A percentile compares a stretch with the other conserved stretches of the same genome.
These are phyloP conservation scores for Pogoniulus pusillus DNA, from an alignment of 2,797 vertebrate species.

Conservation along the genomic window DNA sequence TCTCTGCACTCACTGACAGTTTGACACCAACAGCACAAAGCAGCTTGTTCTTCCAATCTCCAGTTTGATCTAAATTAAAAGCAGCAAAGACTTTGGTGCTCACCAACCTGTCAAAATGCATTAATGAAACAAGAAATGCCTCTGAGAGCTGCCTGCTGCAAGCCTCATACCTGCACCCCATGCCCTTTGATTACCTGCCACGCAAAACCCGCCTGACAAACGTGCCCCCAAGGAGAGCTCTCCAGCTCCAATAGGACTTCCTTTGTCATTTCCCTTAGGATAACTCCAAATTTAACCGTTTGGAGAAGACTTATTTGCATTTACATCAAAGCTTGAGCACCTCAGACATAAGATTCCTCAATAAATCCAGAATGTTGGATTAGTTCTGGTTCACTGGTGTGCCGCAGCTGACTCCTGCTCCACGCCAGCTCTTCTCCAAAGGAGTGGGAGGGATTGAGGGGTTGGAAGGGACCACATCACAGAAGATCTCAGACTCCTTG, in stretches of 20 bases:
- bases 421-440: neutral
- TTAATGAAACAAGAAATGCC: slow-evolving; percentile 49
- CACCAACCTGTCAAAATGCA: slow-evolving; percentile 38
- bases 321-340: neutral
- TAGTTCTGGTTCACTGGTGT: neutral
- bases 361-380: neutral
- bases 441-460: neutral
- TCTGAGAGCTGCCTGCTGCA: neutral
- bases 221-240: neutral
- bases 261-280: rapidly evolving
- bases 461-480: neutral
- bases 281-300: neutral
- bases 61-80: slow-evolving; percentile 66
- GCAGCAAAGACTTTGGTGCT: slow-evolving; percentile 14
- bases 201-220: neutral
- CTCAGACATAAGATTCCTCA: neutral
- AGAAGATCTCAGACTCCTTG: neutral
- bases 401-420: neutral
- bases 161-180: neutral
- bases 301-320: neutral
- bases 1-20: neutral
- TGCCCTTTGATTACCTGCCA: neutral
- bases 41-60: slow-evolving; percentile 42
- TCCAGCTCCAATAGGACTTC: neutral
- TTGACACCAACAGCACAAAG: slow-evolving; percentile 38